Evolutionary conservation across 2,113 vertebrate genomes (phyloP), one percentile per base, ranked within the genome.

Genomic region (Brachyistius frenatus): DNA sequence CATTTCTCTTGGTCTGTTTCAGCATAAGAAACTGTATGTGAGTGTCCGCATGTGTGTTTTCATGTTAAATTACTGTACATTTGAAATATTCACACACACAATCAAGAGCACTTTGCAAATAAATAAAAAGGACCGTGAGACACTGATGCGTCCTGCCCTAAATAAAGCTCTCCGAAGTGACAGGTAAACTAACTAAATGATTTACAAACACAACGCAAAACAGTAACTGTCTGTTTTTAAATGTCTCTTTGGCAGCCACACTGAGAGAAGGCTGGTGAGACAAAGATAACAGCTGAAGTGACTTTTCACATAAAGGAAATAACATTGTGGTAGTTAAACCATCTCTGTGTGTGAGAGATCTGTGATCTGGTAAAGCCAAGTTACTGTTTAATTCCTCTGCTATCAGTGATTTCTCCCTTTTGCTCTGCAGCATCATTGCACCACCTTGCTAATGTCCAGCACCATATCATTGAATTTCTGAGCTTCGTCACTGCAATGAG

Each of bases 211-310:
- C 82, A 86, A 76, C 82, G 66, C 67, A 84, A 70, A 66, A 83
- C 75, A 81, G 69, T 85, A 80, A 90, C 89, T 84, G 74, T 77
- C 70, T 80, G 61, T 84, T 88, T 91, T 90, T 88, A 84, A 79
- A 81, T 82, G 79, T 73, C 71, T 81, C 71, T 81, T 68, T 71
- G 66, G 81, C 75, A 85, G 11, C 47, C 62, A 54, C 69, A 73
- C 15, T 54, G 67, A 47, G 72, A 82, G 60, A 56, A 52, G 64
- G 71, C 66, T 63, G 65, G 69, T 30, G 23, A 46, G 33, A 78
- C 65, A 73, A 77, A 80, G 68, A 85, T 31, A 66, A 39, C 46
- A 66, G 35, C 35, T 74, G 3, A 49, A 56, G 57, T 77, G 49
- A 60, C 67, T 65, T 76, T 58, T 69, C 70, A 80, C 47, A 66